phyloP scores from a whole-genome alignment of 2,797 vertebrate genomes.

The Labeo calbasu region DNA sequence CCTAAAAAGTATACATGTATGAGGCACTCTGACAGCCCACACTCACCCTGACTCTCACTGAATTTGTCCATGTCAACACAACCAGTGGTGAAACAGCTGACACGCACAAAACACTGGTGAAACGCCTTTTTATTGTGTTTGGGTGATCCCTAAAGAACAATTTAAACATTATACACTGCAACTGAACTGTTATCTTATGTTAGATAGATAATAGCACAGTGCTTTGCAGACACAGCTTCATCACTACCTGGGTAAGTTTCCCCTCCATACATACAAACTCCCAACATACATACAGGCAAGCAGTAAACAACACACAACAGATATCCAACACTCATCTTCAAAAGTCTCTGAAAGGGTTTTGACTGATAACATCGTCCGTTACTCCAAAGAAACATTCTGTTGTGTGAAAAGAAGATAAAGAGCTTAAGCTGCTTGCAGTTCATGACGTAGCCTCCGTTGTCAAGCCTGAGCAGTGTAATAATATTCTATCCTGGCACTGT shows the following conservation, averaged over 20 bases:
- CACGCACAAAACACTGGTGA: slow-evolving; percentile 83
- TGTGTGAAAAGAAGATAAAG: slow-evolving; percentile 16
- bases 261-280: slow-evolving; percentile 85
- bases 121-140: slow-evolving; percentile 80
- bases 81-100: slow-evolving; percentile 78
- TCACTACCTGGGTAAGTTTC: slow-evolving; percentile 73
- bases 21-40: neutral
- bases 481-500: neutral
- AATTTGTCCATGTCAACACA: slow-evolving; percentile 78
- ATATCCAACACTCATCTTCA: slow-evolving; percentile 70
- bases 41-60: slow-evolving; percentile 75
- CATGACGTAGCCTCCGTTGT: neutral
- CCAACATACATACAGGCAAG: slow-evolving; percentile 83
- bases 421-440: neutral
- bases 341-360: slow-evolving; percentile 1
- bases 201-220: neutral
- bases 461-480: neutral
- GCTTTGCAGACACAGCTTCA: neutral
- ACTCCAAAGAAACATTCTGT: neutral
- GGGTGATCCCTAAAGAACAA: slow-evolving; percentile 76
- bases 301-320: slow-evolving; percentile 78
- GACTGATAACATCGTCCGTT: neutral
- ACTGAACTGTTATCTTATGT: neutral
- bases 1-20: neutral
- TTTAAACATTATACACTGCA: neutral